These are phyloP conservation scores for Phallusia fumigata DNA, from an alignment of 23 tunicate species.

Conservation along the genomic window DNA sequence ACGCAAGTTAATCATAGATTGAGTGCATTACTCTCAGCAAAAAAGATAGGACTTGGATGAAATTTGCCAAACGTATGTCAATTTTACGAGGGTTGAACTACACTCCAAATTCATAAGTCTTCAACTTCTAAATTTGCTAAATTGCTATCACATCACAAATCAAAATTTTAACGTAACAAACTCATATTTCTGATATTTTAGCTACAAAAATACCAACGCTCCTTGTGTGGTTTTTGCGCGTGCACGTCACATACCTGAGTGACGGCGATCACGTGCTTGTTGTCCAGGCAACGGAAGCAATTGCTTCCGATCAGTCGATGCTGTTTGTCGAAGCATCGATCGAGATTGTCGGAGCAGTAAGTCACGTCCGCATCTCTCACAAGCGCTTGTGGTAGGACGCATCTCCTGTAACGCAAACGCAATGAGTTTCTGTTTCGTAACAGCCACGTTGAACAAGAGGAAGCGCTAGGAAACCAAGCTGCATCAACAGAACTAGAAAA, in stretches of 20 bases:
- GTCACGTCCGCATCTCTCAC: conserved; percentile 44
- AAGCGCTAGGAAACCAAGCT: background rate
- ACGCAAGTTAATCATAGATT: too few relatives aligned
- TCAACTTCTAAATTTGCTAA: too few relatives aligned
- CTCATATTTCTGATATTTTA: too few relatives aligned
- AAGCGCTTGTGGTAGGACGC: conserved; percentile 52
- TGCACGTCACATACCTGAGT: conserved; percentile 41
- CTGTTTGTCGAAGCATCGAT: conserved; percentile 46
- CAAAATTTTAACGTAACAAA: too few relatives aligned
- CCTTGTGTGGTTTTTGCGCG: too few relatives aligned
- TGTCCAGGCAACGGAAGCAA: conserved; percentile 61
- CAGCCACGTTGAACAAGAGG: background rate
- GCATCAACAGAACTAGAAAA: background rate
- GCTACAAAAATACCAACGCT: too few relatives aligned
- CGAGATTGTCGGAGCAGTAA: conserved; percentile 51
- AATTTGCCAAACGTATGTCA: too few relatives aligned
- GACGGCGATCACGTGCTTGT: conserved; percentile 34
- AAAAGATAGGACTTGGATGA: too few relatives aligned
- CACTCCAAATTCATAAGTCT: too few relatives aligned
- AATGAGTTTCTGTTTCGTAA: background rate
- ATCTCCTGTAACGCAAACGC: conserved; percentile 21
- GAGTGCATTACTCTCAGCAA: too few relatives aligned
- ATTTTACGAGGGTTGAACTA: too few relatives aligned
- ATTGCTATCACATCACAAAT: too few relatives aligned
- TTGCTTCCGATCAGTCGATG: conserved; percentile 17